Evolutionary conservation across 2,888 invertebrate genomes (phyloP).

Genomic region (Melinaea menophilus): DNA sequence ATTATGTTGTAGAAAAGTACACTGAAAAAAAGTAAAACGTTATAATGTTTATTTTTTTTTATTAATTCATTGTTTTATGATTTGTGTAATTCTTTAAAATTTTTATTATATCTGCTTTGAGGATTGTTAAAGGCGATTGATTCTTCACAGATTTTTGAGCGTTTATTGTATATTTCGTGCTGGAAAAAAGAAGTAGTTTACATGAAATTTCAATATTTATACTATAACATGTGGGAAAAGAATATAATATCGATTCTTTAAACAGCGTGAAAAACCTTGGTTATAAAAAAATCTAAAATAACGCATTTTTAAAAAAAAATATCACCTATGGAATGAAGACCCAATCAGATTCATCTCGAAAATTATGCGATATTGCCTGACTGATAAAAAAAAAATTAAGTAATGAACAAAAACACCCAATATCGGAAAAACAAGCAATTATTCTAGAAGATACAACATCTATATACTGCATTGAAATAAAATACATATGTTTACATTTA

Average conservation of each 20-base stretch:
- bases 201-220: constrained; percentile 47
- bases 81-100: constrained; percentile 59
- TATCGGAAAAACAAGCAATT: constrained; percentile 63
- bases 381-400: constrained; percentile 53
- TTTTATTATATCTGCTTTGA: constrained; percentile 72
- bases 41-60: neutral
- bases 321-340: constrained; percentile 58
- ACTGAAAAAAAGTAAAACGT: constrained; percentile 25
- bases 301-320: constrained; percentile 54
- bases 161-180: constrained; percentile 65
- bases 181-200: constrained; percentile 56
- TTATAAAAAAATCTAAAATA: constrained; percentile 50
- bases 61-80: constrained; percentile 25
- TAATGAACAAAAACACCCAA: constrained; percentile 51
- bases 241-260: constrained; percentile 42
- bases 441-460: constrained; percentile 49
- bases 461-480: constrained; percentile 54
- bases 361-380: constrained; percentile 55
- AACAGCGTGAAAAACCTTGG: constrained; percentile 55
- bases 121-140: constrained; percentile 79
- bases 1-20: constrained; percentile 52
- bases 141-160: constrained; percentile 74
- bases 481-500: constrained; percentile 63
- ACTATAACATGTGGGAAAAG: constrained; percentile 55
- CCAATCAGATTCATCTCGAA: constrained; percentile 13